Evolutionary conservation across 2,113 vertebrate species (phyloP), one percentile per base, ranked within the genome.

Genomic region (Ochotona princeps): DNA sequence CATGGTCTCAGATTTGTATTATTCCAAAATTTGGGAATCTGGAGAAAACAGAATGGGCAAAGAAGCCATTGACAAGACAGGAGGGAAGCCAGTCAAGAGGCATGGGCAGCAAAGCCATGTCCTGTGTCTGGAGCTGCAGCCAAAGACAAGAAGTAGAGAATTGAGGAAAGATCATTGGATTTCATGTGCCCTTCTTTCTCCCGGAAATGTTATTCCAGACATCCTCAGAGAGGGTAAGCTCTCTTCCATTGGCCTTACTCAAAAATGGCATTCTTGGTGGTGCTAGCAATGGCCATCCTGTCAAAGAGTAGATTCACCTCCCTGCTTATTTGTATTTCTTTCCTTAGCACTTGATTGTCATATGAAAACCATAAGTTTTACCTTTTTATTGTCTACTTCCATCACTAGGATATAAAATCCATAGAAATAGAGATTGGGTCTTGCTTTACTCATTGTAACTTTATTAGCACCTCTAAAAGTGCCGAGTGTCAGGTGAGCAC

Each of bases 331-430:
- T 73, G 26, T 35, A 26, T 78, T 54, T 21, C 82, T 73, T 78
- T 74, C 51, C 73, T 28, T 32, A 75, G 21, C 15, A 32, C 17
- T 23, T 54, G 81, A 12, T 47, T 32, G 83, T 30, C 69, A 28
- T 28, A 28, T 26, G 74, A 87, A 88, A 32, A 69, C 15, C n/a
- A 74, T 1, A 8, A 44, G 13, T 35, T 81, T 82, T 82, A 89
- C 9, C 63, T 65, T 54, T 17, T 82, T 76, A 35, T 12, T 70
- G 12, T 66, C 61, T 75, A 9, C 81, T 65, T 79, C 4, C 25
- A 7, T 95, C 30, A 63, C 51, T 72, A 72, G 30, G 90, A 83
- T 83, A 66, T 28, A 75, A 86, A 81, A 76, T 83, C 23, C n/a
- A 79, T 38, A 44, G 65, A 86, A 26, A 25, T 23, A 57, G 61